phyloP scores from a whole-genome alignment of 2,888 invertebrate species.

The Drosophila kambysellisi region DNA sequence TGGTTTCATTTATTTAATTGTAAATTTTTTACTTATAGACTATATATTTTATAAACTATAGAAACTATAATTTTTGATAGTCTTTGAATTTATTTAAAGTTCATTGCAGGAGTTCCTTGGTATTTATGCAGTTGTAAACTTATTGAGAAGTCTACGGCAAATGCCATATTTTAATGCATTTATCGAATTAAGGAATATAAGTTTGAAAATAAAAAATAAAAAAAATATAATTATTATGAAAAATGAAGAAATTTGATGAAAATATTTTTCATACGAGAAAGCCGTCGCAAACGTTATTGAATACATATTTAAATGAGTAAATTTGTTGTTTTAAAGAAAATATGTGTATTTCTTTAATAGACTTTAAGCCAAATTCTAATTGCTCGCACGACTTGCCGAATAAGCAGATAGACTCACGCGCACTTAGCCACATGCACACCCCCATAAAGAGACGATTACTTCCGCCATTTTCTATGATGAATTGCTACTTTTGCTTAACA shows the following conservation, averaged over 20 bases:
- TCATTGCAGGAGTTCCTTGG: not conserved
- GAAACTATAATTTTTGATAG: too few species aligned
- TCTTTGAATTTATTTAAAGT: not conserved
- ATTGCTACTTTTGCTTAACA: conserved; percentile 80
- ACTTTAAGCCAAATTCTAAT: conserved; percentile 37
- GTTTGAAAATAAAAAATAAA: not conserved
- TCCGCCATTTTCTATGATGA: conserved; percentile 85
- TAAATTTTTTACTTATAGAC: not conserved
- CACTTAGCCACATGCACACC: conserved; percentile 48
- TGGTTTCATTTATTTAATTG: not conserved
- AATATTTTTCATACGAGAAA: not conserved
- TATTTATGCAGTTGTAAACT: not conserved
- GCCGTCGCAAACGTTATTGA: not conserved
- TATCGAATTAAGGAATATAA: not conserved
- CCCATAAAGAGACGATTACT: conserved; percentile 75
- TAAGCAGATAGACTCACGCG: conserved; percentile 31
- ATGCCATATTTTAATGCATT: not conserved
- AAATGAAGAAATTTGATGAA: not conserved
- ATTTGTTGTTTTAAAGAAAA: not conserved
- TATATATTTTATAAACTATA: too few species aligned
- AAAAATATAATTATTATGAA: not conserved
- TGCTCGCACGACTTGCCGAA: conserved; percentile 34
- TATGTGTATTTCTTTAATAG: not conserved
- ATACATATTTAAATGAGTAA: not conserved
- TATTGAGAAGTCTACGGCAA: not conserved